phyloP scores from a whole-genome alignment of 2,113 vertebrate genomes.

The Tragelaphus buxtoni region DNA sequence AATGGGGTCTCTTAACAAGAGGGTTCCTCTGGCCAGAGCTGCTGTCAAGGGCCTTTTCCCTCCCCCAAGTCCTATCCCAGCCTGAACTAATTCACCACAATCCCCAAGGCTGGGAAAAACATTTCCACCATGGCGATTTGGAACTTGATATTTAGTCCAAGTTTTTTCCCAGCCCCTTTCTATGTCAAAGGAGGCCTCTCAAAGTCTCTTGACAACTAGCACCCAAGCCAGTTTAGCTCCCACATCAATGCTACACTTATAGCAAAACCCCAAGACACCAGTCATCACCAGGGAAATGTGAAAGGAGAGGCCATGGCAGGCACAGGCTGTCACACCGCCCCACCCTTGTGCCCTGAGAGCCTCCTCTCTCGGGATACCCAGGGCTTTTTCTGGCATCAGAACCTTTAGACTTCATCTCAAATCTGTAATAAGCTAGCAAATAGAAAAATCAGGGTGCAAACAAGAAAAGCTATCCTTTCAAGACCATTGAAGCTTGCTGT shows the following conservation, averaged over 20 bases:
- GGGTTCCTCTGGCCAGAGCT: conserved; percentile 26
- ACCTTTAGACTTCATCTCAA: conserved; percentile 15
- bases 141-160: conserved; percentile 60
- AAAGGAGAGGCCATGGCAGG: not conserved
- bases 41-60: not conserved
- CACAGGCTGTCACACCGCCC: not conserved
- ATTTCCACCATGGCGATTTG: conserved; percentile 28
- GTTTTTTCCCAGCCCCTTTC: conserved; percentile 51
- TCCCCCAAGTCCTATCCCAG: conserved; percentile 7
- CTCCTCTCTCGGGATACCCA: not conserved
- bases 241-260: not conserved
- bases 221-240: not conserved
- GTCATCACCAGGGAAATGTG: conserved; percentile 7
- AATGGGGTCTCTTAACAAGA: not conserved
- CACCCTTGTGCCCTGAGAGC: not conserved
- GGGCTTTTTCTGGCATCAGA: conserved; percentile 6
- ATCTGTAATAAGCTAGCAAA: not conserved
- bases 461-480: not conserved
- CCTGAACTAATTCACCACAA: conserved; percentile 64
- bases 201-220: conserved; percentile 1
- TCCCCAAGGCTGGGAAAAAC: conserved; percentile 14
- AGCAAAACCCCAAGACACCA: not conserved
- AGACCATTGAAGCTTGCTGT: not conserved
- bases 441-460: not conserved
- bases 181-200: conserved; percentile 5